These are phyloP conservation scores for Corynorhinus townsendii DNA, from an alignment of 2,113 vertebrate genomes.

Conservation along the genomic window DNA sequence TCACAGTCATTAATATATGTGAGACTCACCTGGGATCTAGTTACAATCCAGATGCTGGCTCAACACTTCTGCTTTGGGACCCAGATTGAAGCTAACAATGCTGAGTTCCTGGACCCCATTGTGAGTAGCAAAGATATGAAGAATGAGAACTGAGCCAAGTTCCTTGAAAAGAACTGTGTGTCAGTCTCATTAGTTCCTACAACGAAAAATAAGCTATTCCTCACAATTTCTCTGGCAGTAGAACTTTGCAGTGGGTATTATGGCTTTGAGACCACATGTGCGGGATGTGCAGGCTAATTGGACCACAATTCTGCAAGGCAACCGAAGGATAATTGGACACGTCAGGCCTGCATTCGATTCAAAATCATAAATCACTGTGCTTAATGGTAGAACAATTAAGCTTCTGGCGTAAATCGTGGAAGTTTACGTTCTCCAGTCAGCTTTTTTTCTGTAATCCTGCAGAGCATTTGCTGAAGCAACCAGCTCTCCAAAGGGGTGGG, in stretches of 20 bases:
- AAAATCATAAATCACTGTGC: conserved; percentile 19
- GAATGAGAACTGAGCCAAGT: neutral
- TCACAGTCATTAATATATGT: neutral
- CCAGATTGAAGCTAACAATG: neutral
- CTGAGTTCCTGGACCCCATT: neutral
- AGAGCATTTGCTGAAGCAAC: neutral
- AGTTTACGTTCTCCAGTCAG: neutral
- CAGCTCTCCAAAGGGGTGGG: neutral
- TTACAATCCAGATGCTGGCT: neutral
- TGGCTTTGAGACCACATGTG: neutral
- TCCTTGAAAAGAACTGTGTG: neutral
- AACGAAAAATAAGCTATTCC: neutral
- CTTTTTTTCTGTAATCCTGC: neutral
- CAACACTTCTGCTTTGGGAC: neutral
- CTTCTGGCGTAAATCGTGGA: neutral
- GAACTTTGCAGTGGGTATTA: neutral
- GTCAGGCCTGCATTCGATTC: neutral
- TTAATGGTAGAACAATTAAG: conserved; percentile 1
- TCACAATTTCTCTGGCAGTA: neutral
- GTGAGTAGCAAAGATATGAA: neutral
- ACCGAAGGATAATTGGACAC: neutral
- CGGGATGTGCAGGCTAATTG: neutral
- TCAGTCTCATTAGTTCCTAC: neutral
- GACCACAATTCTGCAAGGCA: neutral
- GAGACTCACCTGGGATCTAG: neutral